A percentile compares a stretch with the other conserved stretches of the same genome.
Evolutionary conservation across 1,140 invertebrate genomes (phyloP).

Genomic region (Tetranychus urticae): DNA sequence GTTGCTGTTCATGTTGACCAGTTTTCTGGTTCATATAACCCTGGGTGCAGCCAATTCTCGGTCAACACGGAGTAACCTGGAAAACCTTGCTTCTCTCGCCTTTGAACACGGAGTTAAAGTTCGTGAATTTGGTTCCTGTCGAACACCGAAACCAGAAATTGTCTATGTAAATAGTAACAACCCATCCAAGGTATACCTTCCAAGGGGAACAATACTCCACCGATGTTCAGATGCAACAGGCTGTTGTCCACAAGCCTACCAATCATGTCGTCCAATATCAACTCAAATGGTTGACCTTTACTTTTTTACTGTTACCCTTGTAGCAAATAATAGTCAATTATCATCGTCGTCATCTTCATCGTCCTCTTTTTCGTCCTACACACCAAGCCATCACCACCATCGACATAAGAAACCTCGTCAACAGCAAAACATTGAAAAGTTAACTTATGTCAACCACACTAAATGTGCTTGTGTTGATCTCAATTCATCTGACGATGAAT

Average conservation of each 20-base stretch:
- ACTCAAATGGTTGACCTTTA: background rate
- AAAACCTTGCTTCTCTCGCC: conserved; percentile 5
- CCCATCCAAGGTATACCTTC: conserved; percentile 10
- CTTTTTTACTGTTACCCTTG: background rate
- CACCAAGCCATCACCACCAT: background rate
- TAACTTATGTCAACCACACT: conserved; percentile 12
- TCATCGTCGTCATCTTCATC: background rate
- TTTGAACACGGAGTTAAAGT: conserved; percentile 10
- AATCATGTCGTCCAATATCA: conserved; percentile 4
- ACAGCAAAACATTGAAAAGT: conserved; percentile 9
- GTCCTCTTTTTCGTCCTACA: background rate
- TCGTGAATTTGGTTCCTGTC: conserved; percentile 4
- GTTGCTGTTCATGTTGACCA: no score
- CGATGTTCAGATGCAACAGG: conserved; percentile 10
- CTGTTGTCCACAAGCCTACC: conserved; percentile 7
- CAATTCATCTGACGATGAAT: no score
- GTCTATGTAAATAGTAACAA: conserved; percentile 10
- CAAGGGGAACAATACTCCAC: conserved; percentile 11
- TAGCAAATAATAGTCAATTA: background rate
- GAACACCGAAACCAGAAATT: conserved; percentile 7
- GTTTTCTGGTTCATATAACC: no score
- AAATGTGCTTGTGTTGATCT: conserved; percentile 9
- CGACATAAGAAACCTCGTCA: background rate
- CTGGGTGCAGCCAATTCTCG: background rate
- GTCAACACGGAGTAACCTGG: background rate